phyloP scores from a whole-genome alignment of 2,888 invertebrate genomes.

The Rutpela maculata region DNA sequence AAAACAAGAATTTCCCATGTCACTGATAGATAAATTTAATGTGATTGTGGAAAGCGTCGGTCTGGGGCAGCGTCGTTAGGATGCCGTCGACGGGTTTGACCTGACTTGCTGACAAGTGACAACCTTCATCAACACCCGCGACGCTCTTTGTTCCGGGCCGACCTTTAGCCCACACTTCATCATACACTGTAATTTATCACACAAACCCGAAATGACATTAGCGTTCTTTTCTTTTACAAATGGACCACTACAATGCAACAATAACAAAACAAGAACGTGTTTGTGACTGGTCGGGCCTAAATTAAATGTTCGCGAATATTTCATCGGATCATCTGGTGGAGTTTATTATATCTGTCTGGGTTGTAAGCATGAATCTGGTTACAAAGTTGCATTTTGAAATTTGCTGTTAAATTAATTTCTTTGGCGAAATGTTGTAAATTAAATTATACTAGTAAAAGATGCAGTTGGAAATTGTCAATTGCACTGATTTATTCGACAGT shows the following conservation, averaged over 20 bases:
- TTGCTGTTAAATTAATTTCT: neutral
- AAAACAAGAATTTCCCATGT: conserved; percentile 20
- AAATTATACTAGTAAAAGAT: too few species aligned
- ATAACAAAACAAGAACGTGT: conserved; percentile 25
- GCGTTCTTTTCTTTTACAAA: conserved; percentile 57
- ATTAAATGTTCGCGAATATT: conserved; percentile 5
- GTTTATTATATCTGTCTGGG: neutral
- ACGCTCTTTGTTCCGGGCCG: conserved; percentile 61
- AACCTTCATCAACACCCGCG: conserved; percentile 64
- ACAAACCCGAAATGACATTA: conserved; percentile 57
- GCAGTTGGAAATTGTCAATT: too few species aligned
- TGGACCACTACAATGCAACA: conserved; percentile 48
- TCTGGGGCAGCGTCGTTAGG: conserved; percentile 46
- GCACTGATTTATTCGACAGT: too few species aligned
- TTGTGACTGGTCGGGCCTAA: conserved; percentile 2
- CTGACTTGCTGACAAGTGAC: conserved; percentile 64
- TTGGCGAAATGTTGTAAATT: neutral
- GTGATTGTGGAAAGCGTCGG: conserved; percentile 48
- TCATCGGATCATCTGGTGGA: neutral
- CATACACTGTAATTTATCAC: conserved; percentile 63
- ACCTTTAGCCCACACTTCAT: conserved; percentile 63
- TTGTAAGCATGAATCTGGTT: neutral
- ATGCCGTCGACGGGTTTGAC: conserved; percentile 40
- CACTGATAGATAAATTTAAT: conserved; percentile 41
- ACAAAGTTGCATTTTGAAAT: neutral